Base-by-base conservation (phyloP, 2,113 vertebrate genomes). In the Gavia stellata region DNA sequence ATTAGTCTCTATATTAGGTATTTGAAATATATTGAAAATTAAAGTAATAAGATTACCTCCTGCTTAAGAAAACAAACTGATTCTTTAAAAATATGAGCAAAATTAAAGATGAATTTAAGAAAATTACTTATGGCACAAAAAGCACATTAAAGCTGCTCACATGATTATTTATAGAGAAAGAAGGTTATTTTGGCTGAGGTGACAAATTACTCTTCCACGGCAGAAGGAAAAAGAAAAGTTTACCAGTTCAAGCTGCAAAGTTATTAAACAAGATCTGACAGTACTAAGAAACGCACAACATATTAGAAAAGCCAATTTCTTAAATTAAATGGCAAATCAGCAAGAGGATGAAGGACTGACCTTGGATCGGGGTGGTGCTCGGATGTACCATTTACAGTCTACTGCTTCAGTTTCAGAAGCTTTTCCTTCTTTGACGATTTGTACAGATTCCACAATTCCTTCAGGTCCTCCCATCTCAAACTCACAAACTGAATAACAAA, bases 341-440 rank as follows among this genome's bases (percentile, higher is more conserved):
- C 75, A 86, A 92, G 94, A 63, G 85, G 67, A 86, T 92, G 45
- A 71, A 70, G 36, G 86, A 99, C 99, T 99, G 96, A 99, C 99
- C 99, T 99, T 99, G 98, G 99, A 99, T 94, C 98, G 98, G 6
- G 99, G 99, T 52, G 99, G 99, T 40, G 99, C 99, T 59, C 98
- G 98, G 97, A 99, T 99, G 98, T 99, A 99, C 99, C 99, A 99
- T 98, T 99, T 99, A 98, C 99, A 99, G 97, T 99, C 99, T 77
- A 99, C 99, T 23, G 99, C 99, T 96, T 99, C 99, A 1, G 98
- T 97, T 78, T 98, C 98, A 85, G 98, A 98, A 83, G 99, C 99
- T 97, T 99, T 99, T 94, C 99, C 99, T 62, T 99, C 99, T 98
- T 99, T 99, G 93, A 98, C 98, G 97, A 99, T 99, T 96, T 99